Evolutionary conservation across 1,140 invertebrate species (phyloP), one percentile per base, ranked within the genome.

Genomic region (Phenacoccus solenopsis): DNA sequence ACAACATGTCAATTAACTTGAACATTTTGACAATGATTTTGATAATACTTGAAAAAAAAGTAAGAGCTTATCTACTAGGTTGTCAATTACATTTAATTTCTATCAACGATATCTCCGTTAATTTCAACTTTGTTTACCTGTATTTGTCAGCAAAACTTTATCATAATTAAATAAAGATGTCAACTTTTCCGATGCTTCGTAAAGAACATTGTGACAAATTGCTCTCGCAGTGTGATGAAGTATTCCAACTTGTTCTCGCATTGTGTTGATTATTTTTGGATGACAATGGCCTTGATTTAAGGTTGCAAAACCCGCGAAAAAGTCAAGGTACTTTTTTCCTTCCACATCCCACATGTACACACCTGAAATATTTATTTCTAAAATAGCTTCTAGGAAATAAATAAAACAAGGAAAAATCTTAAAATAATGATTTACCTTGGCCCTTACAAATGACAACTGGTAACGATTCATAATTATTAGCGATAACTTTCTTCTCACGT

Each of bases 271-370:
- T 49, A 93, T 84, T 71, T 84, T 82, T 0, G 90, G 90, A 77
- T 93, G 91, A 75, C 87, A 90, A 75, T 93, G 90, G 1, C 90
- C 90, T 76, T 91, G 90, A 77, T 88, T 91, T 1, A 91, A 84
- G 1, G 90, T 89, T 21, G 88, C 86, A 76, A 91, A 91, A 4
- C 89, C 90, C 38, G 86, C 87, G 4, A 92, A 78, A 75, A 91
- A 91, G 74, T 93, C 90, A 71, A 84, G 86, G 74, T 91, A 93
- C 28, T 82, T 80, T 74, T 87, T 87, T 2, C 88, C 89, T 49
- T 93, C 87, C 0, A 87, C 84, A 77, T 93, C 90, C 89, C 89
- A 93, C 13, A 92, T 80, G 76, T 80, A 83, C 24, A 86, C 83
- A 70, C 88, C 89, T 87, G 73, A 76, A 78, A 49, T 49, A 49